Base-by-base conservation (phyloP, 2,888 invertebrate species). In the Cataglyphis albicans region DNA sequence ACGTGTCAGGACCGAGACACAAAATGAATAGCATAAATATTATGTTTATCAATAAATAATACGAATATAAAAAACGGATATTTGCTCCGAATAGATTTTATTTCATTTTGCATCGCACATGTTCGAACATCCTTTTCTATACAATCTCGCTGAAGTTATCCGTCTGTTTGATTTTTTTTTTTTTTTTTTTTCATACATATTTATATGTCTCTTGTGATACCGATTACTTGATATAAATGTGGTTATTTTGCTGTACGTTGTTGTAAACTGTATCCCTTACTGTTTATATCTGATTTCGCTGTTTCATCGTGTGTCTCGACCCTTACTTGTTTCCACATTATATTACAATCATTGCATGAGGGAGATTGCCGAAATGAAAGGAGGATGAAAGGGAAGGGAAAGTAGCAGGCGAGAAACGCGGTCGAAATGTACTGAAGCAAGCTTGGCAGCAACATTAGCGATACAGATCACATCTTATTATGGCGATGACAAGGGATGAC, bases 381-480 rank as follows among this genome's bases (percentile, higher is more conserved):
- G 35, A n/a, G n/a, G 35, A 63, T 48, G 68, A 74, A 38, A 59
- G 73, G 29, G 25, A 52, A 65, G n/a, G 29, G 72, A 61, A 59
- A 72, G 18, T 35, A 73, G 70, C 59, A 55, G 44, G 29, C 55
- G 57, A 41, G 48, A n/a, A 44, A 55, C 44, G 59, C 52, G 70
- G 35, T 44, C 52, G 32, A 63, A 76, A 61, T 44, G 85, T 78
- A 57, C 38, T 63, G 65, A 64, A 85, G 75, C 76, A 52, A 63
- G 63, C 44, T 72, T 44, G 72, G 44, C 72, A 72, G 59, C 72
- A 72, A 72, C 35, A 32, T 59, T 76, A 68, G n/a, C 76, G 76
- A 68, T 67, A 52, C n/a, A 76, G 55, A 76, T 78, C 78, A 70
- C 70, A 70, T 78, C 78, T 78, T 57, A 41, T 78, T 68, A 70